Conservation (phyloP, 2,888 invertebrate species). For the Sycophila texana region DNA sequence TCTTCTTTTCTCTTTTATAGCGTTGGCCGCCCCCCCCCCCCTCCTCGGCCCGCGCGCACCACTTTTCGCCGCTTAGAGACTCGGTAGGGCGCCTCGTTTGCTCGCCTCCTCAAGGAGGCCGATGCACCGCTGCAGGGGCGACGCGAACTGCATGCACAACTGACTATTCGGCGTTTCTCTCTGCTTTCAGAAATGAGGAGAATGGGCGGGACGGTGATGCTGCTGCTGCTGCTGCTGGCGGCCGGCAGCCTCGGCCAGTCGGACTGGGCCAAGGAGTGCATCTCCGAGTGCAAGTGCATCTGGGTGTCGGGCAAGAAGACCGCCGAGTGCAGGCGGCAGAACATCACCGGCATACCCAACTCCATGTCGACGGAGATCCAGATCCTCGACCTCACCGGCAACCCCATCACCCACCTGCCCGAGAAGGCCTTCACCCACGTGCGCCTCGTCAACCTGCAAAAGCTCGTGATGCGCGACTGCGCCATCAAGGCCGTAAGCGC, state of each 20-base stretch:
- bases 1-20: not conserved
- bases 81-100: conserved; percentile 6
- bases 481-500: conserved; percentile 84
- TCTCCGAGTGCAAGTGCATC: conserved; percentile 85
- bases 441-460: conserved; percentile 87
- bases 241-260: conserved; percentile 67
- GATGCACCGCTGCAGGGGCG: too few species aligned
- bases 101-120: conserved; percentile 12
- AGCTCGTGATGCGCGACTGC: conserved; percentile 86
- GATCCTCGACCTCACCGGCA: conserved; percentile 83
- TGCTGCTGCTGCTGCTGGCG: conserved; percentile 59
- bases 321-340: conserved; percentile 85
- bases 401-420: conserved; percentile 81
- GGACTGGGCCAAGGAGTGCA: conserved; percentile 78
- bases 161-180: too few species aligned
- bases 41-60: not conserved
- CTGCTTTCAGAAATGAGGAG: not conserved
- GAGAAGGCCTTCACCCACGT: conserved; percentile 83
- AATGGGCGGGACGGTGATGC: conserved; percentile 30
- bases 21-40: not conserved
- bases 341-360: conserved; percentile 83
- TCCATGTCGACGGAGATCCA: conserved; percentile 83
- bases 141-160: too few species aligned
- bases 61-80: not conserved
- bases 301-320: conserved; percentile 91